Percentiles rank a stretch among this genome's conserved stretches.
phyloP scores from a whole-genome alignment of 1,140 invertebrate genomes.

The Mamestra configurata region DNA sequence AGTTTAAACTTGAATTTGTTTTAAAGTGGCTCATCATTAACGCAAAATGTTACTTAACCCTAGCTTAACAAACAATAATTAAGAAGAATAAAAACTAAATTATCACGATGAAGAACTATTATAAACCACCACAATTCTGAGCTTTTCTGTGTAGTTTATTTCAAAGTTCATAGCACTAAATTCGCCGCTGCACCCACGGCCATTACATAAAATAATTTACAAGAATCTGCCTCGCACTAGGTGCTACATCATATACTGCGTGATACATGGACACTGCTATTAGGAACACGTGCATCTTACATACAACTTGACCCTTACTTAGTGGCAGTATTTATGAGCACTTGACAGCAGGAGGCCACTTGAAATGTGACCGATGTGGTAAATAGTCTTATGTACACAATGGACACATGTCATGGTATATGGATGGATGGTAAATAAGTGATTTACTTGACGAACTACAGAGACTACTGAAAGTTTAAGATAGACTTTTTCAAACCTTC shows the following conservation, averaged over 20 bases:
- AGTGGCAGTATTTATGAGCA: slow-evolving; percentile 39
- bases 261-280: slow-evolving; percentile 21
- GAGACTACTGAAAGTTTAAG: too few species aligned
- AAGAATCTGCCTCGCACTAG: background rate
- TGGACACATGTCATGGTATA: background rate
- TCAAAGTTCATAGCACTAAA: background rate
- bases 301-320: slow-evolving; percentile 40
- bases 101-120: background rate
- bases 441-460: too few species aligned
- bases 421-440: background rate
- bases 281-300: slow-evolving; percentile 34
- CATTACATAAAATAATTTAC: slow-evolving; percentile 17
- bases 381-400: background rate
- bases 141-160: background rate
- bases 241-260: background rate
- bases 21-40: background rate
- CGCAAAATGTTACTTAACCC: background rate
- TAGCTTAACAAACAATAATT: background rate
- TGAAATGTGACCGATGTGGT: slow-evolving; percentile 25
- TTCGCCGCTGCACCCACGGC: background rate
- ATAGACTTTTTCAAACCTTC: too few species aligned
- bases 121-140: background rate
- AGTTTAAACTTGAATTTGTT: slow-evolving; percentile 7
- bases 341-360: slow-evolving; percentile 15
- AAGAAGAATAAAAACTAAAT: background rate